These are phyloP conservation scores for Blera fallax DNA, from an alignment of 2,888 invertebrate species.

Conservation along the genomic window DNA sequence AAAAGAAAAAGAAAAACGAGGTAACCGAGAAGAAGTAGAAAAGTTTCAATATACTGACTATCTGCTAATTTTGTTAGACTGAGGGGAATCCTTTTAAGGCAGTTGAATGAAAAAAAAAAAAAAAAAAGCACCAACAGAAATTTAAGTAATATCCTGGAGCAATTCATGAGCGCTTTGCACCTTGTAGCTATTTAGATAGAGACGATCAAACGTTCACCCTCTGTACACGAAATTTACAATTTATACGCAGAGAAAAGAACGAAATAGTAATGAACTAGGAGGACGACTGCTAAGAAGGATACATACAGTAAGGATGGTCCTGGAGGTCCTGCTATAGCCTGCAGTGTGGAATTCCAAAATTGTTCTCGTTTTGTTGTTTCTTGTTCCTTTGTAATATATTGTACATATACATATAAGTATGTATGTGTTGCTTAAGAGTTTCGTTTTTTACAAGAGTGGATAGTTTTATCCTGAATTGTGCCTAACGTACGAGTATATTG, in stretches of 20 bases:
- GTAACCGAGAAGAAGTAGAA: conserved; percentile 18
- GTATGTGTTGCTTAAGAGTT: neutral
- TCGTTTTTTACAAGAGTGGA: neutral
- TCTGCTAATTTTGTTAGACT: conserved; percentile 66
- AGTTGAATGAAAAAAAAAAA: conserved; percentile 2
- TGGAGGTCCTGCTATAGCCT: neutral
- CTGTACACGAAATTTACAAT: conserved; percentile 55
- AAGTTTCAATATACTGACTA: conserved; percentile 60
- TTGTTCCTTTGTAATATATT: neutral
- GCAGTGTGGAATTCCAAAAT: conserved; percentile 10
- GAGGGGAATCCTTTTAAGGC: conserved; percentile 19
- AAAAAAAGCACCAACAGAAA: conserved; percentile 36
- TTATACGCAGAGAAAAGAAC: conserved; percentile 18
- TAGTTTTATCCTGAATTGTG: neutral
- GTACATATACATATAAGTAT: neutral
- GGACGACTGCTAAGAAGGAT: conserved; percentile 14
- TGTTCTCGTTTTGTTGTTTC: neutral
- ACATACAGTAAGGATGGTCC: neutral
- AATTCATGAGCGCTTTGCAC: conserved; percentile 61
- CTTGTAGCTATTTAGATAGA: conserved; percentile 54
- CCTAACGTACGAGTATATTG: neutral
- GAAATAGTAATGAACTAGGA: conserved; percentile 44
- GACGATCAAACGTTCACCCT: conserved; percentile 39
- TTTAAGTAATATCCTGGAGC: conserved; percentile 58
- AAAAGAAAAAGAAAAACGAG: neutral